Percentiles rank a stretch among this genome's conserved stretches.
Evolutionary conservation across 2,113 vertebrate genomes (phyloP).

Genomic region (Sylvia atricapilla): DNA sequence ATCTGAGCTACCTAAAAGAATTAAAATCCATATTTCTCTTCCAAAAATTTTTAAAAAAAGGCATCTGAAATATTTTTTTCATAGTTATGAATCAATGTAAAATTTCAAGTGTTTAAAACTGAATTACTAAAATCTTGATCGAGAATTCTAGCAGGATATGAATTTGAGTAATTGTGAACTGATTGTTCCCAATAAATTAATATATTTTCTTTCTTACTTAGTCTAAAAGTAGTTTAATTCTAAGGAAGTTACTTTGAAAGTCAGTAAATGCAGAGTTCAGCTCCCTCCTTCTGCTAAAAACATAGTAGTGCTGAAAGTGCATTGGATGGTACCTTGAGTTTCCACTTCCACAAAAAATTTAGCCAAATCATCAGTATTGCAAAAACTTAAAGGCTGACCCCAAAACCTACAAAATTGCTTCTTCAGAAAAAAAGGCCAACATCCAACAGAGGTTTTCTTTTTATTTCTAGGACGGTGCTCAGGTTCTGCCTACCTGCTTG

Average conservation of each 20-base stretch:
- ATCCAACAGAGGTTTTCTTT: not conserved
- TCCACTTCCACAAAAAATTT: slow-evolving; percentile 18
- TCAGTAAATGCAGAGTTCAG: not conserved
- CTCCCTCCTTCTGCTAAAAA: not conserved
- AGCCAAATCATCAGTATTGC: not conserved
- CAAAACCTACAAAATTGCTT: not conserved
- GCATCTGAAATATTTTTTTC: not conserved
- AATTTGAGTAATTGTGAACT: not conserved
- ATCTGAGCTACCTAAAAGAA: not conserved
- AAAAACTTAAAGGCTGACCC: not conserved
- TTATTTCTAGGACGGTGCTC: not conserved
- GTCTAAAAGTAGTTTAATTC: not conserved
- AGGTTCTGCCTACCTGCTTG: not conserved
- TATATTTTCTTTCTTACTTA: not conserved
- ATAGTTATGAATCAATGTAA: not conserved
- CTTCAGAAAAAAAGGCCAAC: not conserved
- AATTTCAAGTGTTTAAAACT: not conserved
- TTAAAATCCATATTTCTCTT: not conserved
- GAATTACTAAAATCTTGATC: not conserved
- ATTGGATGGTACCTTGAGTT: not conserved
- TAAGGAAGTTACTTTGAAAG: not conserved
- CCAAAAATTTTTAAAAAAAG: not conserved
- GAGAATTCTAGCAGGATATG: not conserved
- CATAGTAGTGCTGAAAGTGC: not conserved
- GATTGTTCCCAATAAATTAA: not conserved